Conservation (phyloP, 2,113 vertebrate species). For the Otus sunia region DNA sequence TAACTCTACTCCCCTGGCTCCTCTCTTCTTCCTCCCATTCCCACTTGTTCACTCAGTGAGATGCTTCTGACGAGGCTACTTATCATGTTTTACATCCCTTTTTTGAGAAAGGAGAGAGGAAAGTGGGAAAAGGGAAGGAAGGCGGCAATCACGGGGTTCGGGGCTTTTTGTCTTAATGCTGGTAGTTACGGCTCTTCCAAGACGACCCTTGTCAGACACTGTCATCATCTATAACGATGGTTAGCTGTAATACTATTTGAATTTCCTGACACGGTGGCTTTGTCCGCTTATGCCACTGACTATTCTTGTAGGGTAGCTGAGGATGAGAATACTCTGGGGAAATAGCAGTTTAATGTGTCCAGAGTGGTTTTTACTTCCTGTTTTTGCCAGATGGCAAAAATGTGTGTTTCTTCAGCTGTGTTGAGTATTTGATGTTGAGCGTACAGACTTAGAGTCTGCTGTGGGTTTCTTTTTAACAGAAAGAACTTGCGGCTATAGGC, state of each 20-base stretch:
- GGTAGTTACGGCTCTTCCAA: neutral
- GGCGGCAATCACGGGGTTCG: rapidly evolving
- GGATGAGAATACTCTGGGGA: neutral
- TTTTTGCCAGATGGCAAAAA: neutral
- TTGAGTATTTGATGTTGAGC: neutral
- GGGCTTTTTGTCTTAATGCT: neutral
- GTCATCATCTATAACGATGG: neutral
- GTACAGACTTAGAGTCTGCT: neutral
- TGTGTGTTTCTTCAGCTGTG: neutral
- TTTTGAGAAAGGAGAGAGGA: neutral
- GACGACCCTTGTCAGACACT: neutral
- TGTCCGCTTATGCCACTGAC: neutral
- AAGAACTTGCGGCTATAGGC: neutral
- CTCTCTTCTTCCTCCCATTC: rapidly evolving
- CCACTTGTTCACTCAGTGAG: rapidly evolving
- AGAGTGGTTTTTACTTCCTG: neutral
- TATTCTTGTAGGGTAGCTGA: neutral
- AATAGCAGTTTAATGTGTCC: neutral
- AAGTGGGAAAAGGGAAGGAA: neutral
- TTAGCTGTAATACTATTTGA: neutral
- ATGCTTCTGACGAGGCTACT: neutral
- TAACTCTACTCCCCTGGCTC: rapidly evolving
- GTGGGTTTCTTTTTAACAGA: neutral
- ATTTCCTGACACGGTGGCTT: neutral
- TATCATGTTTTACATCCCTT: neutral